Evolutionary conservation across 2,888 invertebrate species (phyloP), one percentile per base, ranked within the genome.

Genomic region (Villa cingulata): DNA sequence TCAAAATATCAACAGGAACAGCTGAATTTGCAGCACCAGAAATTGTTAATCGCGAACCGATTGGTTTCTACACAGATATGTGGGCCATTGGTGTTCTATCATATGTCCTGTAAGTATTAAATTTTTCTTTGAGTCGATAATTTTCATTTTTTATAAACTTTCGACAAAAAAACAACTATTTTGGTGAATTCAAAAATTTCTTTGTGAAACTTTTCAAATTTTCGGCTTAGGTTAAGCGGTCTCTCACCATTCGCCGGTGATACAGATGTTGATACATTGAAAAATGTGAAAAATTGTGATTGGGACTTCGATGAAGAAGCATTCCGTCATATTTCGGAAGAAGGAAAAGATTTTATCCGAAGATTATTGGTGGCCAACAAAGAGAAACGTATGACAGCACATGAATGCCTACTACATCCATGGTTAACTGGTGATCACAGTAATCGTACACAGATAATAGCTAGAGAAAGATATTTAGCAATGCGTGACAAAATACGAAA

Each of bases 21-120:
- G 97, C 98, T 0, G 98, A 99, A 72, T 99, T 98, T 71, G 98
- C 98, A 2, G 96, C 98, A 38, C 98, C 98, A 0, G 98, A 99
- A 76, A 95, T 99, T 53, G 97, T 96, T 1, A 95, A 97, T 62
- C 78, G 96, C 16, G 96, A 98, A 68, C 92, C 97, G 0, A 97
- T 99, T 52, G 98, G 98, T 47, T 99, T 98, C 76, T 98, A 97
- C 73, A 99, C 98, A 0, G 98, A 99, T 66, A 99, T 99, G 98
- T 99, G 98, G 98, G 96, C 97, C 34, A 86, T 95, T 32, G 98
- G 98, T 61, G 98, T 98, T 2, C 76, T 99, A n/a, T 83, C 90
- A 16, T 99, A 99, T 65, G 96, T 98, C 37, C 74, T 99, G 85
- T 92, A 72, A 86, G 90, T 83, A 59, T 48, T 34, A 41, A 49